Evolutionary conservation across 1,140 invertebrate species (phyloP).

Genomic region (Tribolium castaneum): DNA sequence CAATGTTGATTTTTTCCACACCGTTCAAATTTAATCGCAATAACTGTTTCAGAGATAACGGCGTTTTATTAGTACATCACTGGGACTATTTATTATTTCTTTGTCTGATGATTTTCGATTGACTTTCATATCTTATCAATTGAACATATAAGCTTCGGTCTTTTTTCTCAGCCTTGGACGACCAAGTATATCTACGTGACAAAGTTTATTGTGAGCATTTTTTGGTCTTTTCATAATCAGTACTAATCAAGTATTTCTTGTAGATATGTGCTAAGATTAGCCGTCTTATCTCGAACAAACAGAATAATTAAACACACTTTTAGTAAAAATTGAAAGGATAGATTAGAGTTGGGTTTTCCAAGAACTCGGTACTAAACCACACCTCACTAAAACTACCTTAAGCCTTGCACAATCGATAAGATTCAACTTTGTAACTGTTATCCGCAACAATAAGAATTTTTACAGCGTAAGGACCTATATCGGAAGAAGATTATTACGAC

Average conservation of each 20-base stretch:
- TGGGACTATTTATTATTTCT: not conserved
- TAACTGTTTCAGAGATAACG: not conserved
- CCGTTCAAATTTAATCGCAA: constrained; percentile 5
- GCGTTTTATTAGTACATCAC: constrained; percentile 6
- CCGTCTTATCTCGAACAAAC: constrained; percentile 37
- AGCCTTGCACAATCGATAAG: constrained; percentile 17
- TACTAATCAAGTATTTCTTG: constrained; percentile 40
- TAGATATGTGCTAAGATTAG: constrained; percentile 39
- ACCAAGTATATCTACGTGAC: constrained; percentile 37
- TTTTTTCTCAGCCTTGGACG: constrained; percentile 3
- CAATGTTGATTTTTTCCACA: constrained; percentile 40
- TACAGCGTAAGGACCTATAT: not conserved
- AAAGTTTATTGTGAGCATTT: constrained; percentile 19
- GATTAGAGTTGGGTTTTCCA: constrained; percentile 7
- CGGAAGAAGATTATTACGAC: constrained; percentile 6
- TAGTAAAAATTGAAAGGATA: constrained; percentile 11
- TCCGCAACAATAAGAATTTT: not conserved
- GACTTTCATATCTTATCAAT: constrained; percentile 24
- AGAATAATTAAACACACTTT: constrained; percentile 17
- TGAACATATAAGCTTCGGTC: constrained; percentile 16
- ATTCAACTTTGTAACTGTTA: not conserved
- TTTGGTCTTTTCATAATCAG: constrained; percentile 34
- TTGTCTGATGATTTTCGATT: constrained; percentile 39
- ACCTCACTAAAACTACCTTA: not conserved
- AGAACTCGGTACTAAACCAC: not conserved